Percentiles rank a stretch among this genome's conserved stretches.
Evolutionary conservation across 2,888 invertebrate genomes (phyloP).

Genomic region (Incurvaria masculella): DNA sequence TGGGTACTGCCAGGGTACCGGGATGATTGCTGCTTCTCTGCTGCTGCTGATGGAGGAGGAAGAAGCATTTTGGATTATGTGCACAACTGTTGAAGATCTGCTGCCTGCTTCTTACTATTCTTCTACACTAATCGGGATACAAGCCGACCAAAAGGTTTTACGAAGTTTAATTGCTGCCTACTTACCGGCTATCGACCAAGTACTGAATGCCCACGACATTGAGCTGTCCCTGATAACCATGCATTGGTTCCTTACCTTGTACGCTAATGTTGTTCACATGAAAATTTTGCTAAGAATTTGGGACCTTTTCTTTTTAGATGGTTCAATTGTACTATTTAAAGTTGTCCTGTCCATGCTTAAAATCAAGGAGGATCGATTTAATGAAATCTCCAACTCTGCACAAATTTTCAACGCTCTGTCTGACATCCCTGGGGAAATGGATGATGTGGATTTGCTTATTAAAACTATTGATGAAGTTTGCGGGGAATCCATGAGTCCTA

Average conservation of each 20-base stretch:
- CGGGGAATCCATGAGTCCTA: conserved; percentile 79
- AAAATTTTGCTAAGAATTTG: conserved; percentile 89
- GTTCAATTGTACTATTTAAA: conserved; percentile 92
- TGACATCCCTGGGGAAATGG: conserved; percentile 91
- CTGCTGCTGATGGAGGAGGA: conserved; percentile 96
- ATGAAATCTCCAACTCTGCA: conserved; percentile 89
- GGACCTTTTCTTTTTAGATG: conserved; percentile 97
- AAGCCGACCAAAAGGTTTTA: conserved; percentile 96
- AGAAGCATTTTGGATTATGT: conserved; percentile 99
- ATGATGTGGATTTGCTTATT: conserved; percentile 85
- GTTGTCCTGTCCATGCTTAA: conserved; percentile 93
- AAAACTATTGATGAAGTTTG: conserved; percentile 68
- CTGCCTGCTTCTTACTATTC: conserved; percentile 97
- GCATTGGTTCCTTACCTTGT: conserved; percentile 97
- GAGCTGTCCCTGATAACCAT: conserved; percentile 93
- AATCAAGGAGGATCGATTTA: conserved; percentile 71
- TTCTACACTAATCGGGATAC: conserved; percentile 86
- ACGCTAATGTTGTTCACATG: conserved; percentile 96
- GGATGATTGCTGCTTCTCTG: conserved; percentile 90
- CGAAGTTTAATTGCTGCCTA: conserved; percentile 87
- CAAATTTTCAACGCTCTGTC: conserved; percentile 97
- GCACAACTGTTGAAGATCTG: conserved; percentile 97
- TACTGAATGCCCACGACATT: conserved; percentile 91
- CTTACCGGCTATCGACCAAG: conserved; percentile 84
- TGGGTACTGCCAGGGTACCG: conserved; percentile 85